phyloP scores from a whole-genome alignment of 2,113 vertebrate genomes.

The Crotalus tigris region DNA sequence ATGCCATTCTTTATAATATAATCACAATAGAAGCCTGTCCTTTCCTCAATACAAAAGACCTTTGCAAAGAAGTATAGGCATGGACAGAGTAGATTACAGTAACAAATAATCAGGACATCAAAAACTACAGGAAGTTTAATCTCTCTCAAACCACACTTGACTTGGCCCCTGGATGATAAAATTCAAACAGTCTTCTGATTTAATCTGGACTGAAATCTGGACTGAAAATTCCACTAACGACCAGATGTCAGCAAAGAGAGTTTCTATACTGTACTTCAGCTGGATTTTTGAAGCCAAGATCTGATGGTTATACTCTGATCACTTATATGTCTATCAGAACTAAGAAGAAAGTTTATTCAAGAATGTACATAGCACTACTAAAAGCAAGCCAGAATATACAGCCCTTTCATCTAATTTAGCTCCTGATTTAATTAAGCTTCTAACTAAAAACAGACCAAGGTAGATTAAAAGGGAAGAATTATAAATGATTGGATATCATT shows the following conservation, averaged over 20 bases:
- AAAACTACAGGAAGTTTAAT: neutral
- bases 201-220: neutral
- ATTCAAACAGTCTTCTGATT: neutral
- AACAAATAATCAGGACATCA: neutral
- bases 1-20: neutral
- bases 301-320: neutral
- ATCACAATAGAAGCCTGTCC: neutral
- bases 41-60: neutral
- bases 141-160: neutral
- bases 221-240: neutral
- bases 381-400: neutral
- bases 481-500: neutral
- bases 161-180: neutral
- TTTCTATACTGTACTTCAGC: neutral
- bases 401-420: neutral
- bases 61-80: neutral
- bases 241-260: neutral
- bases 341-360: neutral
- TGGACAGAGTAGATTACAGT: neutral
- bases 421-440: conserved; percentile 9
- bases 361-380: neutral
- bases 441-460: neutral
- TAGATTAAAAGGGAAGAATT: neutral
- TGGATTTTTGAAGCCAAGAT: neutral
- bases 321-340: neutral